Evolutionary conservation across 2,113 vertebrate genomes (phyloP).

Genomic region (Loxodonta africana): DNA sequence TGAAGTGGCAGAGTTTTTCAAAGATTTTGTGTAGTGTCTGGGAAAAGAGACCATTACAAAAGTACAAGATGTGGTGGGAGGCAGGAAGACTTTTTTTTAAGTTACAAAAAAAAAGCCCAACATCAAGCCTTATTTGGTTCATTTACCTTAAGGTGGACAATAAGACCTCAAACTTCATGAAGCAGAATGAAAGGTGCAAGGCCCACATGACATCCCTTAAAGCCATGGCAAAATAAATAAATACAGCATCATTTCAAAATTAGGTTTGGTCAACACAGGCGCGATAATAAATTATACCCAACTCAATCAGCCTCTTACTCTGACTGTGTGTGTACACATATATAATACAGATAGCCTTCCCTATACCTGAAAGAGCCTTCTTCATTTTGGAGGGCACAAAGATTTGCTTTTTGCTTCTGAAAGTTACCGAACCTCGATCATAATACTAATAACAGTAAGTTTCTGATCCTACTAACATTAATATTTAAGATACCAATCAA

Average conservation of each 20-base stretch:
- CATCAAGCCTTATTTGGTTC: neutral
- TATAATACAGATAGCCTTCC: neutral
- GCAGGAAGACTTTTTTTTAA: neutral
- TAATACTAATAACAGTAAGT: neutral
- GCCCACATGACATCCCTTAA: neutral
- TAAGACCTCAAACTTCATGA: neutral
- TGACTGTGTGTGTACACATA: neutral
- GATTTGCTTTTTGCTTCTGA: neutral
- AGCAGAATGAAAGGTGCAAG: neutral
- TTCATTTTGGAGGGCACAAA: neutral
- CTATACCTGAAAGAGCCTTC: neutral
- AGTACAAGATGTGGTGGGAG: neutral
- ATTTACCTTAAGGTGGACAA: slow-evolving; percentile 38
- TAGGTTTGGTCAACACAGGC: slow-evolving; percentile 71
- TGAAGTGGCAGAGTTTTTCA: slow-evolving; percentile 53
- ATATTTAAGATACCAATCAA: slow-evolving; percentile 36
- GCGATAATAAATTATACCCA: slow-evolving; percentile 66
- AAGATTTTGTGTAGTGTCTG: slow-evolving; percentile 66
- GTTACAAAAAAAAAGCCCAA: neutral
- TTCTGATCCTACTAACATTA: neutral
- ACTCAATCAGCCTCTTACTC: neutral
- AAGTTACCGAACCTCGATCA: slow-evolving; percentile 14
- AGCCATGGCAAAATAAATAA: slow-evolving; percentile 64
- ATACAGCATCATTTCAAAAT: slow-evolving; percentile 47
- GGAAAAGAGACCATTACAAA: slow-evolving; percentile 51